Evolutionary conservation across 2,888 invertebrate genomes (phyloP), one percentile per base, ranked within the genome.

Genomic region (Rhagonycha lutea): DNA sequence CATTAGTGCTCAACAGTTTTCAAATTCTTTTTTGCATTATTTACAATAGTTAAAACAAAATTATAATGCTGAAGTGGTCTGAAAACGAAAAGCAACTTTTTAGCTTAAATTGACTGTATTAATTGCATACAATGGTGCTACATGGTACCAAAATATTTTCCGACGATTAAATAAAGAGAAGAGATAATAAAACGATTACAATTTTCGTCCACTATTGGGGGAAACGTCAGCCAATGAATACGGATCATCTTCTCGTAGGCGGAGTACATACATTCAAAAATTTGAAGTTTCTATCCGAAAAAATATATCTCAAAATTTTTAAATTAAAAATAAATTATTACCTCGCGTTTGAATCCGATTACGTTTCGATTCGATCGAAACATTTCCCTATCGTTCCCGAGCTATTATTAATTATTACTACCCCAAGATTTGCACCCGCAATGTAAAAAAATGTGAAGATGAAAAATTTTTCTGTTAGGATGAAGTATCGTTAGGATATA

Each of bases 151-250:
- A 47, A 47, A 47, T 32, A 32, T 28, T 69, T 69, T 14, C 18
- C 18, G 32, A 69, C 69, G 32, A 69, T 69, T 23, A 18, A 65
- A 65, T 24, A 62, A 65, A 65, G 26, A 65, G 63, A 65, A 65
- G 63, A 65, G 26, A 65, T 24, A 26, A 65, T 23, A 65, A 24
- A 65, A 65, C 23, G 63, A 62, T 62, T 24, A 65, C 18, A 65
- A 65, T 65, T 68, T 73, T 47, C 11, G 11, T 14, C 14, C 63
- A 10, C 74, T 28, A 74, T 74, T 74, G 74, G 74, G 74, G 65
- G 70, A 74, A 67, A 14, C 67, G 63, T 67, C 11, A 70, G 18
- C 74, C 74, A 74, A 74, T 74, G 67, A 23, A 23, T 74, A 69
- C 26, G 68, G 69, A 69, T 65, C 68, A 69, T 69, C 61, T 61